Evolutionary conservation across 2,888 invertebrate species (phyloP), one percentile per base, ranked within the genome.

Genomic region (Drosophila meridionalis): DNA sequence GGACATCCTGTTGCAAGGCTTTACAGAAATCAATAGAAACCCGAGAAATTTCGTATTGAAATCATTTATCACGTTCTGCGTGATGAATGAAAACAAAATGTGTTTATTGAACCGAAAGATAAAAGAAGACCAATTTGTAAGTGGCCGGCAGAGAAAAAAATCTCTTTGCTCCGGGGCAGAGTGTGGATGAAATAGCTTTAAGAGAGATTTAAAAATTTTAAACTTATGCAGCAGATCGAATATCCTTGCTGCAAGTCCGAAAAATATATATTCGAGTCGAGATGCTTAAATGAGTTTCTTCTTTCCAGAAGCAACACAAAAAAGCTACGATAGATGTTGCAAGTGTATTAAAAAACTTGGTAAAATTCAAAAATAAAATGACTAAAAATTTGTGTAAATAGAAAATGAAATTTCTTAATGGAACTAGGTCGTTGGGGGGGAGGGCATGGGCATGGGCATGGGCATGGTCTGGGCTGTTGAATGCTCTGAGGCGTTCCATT

Each of bases 21-120:
- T 26, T 32, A 38, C 32, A n/a, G 26, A 38, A 38, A 26, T 60
- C 59, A 28, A 47, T 28, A 47, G 12, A 36, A 30, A n/a, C n/a
- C 36, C 20, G 36, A 30, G 6, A 2, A 34, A 2, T 36, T 6
- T 20, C 2, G 28, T 14, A 28, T 30, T 20, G 12, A 43, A 38
- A 59, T 47, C 14, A 12, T 43, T 42, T 55, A 32, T 28, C 26
- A 34, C n/a, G n/a, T 56, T 34, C 11, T 0, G 30, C 12, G 3
- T 28, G 66, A 32, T n/a, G 32, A 45, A 26, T 53, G 36, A 43
- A 20, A 45, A 38, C 30, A n/a, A 53, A 66, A 45, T 26, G 26
- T 40, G 43, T n/a, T 53, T 53, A 38, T 26, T 38, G 53, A 9
- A 8, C 12, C 43, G 26, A 11, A n/a, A 12, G 5, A 36, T 20